phyloP scores from a whole-genome alignment of 2,113 vertebrate genomes.

The Pristiophorus japonicus region DNA sequence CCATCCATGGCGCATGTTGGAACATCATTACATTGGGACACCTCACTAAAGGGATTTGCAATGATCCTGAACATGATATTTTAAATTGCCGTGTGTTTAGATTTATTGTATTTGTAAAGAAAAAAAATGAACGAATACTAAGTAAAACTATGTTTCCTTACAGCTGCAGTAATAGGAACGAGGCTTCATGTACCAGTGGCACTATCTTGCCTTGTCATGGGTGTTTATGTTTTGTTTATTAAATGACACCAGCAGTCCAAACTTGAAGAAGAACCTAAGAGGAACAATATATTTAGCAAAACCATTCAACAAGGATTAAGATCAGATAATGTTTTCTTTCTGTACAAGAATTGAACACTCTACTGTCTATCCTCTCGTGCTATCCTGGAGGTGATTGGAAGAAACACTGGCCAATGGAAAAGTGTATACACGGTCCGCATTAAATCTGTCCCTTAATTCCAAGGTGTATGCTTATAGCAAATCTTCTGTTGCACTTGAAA shows the following conservation, averaged over 20 bases:
- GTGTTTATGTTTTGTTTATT: slow-evolving; percentile 78
- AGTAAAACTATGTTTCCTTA: slow-evolving; percentile 37
- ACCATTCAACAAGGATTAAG: slow-evolving; percentile 35
- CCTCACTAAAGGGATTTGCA: neutral
- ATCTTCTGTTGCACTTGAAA: slow-evolving; percentile 18
- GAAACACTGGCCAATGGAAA: slow-evolving; percentile 37
- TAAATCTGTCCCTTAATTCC: slow-evolving; percentile 16
- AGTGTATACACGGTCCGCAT: slow-evolving; percentile 10
- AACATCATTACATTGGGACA: neutral
- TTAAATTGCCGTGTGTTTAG: neutral
- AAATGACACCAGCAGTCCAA: slow-evolving; percentile 68
- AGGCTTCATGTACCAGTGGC: slow-evolving; percentile 79
- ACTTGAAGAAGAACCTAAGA: slow-evolving; percentile 48
- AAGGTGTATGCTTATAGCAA: neutral
- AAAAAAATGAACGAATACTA: neutral
- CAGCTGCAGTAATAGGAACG: slow-evolving; percentile 84
- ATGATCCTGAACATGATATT: neutral
- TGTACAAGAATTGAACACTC: slow-evolving; percentile 34
- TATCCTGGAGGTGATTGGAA: slow-evolving; percentile 21
- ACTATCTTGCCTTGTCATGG: slow-evolving; percentile 73
- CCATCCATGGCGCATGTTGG: neutral
- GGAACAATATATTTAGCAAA: slow-evolving; percentile 44
- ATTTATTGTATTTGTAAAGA: neutral
- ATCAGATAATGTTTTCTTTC: slow-evolving; percentile 38
- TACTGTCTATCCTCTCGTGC: slow-evolving; percentile 35